Conservation (phyloP, 2,797 vertebrate genomes). For the Leuciscus waleckii region DNA sequence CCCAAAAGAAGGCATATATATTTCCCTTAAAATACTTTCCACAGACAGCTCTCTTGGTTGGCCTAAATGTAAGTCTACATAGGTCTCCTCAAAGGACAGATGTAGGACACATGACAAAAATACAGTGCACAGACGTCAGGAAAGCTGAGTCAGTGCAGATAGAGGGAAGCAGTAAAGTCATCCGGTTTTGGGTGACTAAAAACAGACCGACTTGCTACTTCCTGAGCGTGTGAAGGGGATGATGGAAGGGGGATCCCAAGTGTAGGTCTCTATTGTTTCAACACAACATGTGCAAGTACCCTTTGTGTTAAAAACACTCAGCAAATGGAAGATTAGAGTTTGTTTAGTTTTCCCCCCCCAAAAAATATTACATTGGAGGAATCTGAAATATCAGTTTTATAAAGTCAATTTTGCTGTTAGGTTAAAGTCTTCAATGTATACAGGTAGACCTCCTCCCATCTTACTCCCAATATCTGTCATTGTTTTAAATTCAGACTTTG, state of each 20-base stretch:
- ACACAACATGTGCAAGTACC: not conserved
- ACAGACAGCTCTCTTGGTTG: not conserved
- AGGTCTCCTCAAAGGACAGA: not conserved
- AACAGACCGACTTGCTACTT: constrained; percentile 42
- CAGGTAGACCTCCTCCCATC: not conserved
- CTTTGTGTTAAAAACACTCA: not conserved
- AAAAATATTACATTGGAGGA: not conserved
- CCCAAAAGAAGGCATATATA: not conserved
- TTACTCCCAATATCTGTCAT: not conserved
- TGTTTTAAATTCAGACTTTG: not conserved
- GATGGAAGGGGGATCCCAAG: not conserved
- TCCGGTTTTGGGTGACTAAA: constrained; percentile 55
- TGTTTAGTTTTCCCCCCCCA: not conserved
- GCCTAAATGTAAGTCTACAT: not conserved
- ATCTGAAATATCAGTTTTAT: not conserved
- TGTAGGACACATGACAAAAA: constrained; percentile 16
- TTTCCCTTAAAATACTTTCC: not conserved
- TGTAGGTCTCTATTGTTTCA: not conserved
- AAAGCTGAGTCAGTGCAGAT: constrained; percentile 58
- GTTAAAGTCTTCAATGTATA: not conserved
- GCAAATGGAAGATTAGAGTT: not conserved
- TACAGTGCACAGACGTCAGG: constrained; percentile 29
- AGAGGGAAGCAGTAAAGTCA: constrained; percentile 52
- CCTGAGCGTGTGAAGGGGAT: constrained; percentile 23
- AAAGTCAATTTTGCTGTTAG: not conserved